These are phyloP conservation scores for Heliocidaris erythrogramma DNA, from an alignment of 35 echinoderm and acorn worm genomes.

Conservation along the genomic window DNA sequence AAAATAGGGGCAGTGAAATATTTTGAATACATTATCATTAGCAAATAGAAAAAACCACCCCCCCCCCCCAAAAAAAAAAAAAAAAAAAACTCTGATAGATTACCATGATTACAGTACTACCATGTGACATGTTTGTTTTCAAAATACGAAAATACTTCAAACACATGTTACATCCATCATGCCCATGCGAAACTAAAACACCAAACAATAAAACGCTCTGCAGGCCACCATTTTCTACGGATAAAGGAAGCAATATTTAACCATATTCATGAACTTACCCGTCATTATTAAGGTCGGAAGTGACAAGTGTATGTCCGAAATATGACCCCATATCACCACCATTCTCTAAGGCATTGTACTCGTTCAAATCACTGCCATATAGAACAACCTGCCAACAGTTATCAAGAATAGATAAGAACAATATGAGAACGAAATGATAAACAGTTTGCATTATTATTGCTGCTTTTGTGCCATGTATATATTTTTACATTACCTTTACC, in stretches of 20 bases:
- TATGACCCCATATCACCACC: slow-evolving; percentile 46
- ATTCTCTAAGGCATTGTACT: slow-evolving; percentile 27
- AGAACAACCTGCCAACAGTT: not conserved
- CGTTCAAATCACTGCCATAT: not conserved
- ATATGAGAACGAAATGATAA: not conserved
- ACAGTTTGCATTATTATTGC: not conserved
- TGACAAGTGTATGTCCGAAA: slow-evolving; percentile 23
- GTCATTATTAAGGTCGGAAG: slow-evolving; percentile 42
- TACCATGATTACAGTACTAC: not conserved
- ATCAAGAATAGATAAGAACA: not conserved
- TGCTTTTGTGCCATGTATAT: too few relatives aligned
- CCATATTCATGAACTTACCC: slow-evolving; percentile 26
- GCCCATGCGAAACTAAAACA: not conserved
- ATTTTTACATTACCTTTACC: too few relatives aligned
- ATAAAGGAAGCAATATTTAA: not conserved
- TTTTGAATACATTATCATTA: not conserved
- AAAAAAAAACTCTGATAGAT: not conserved
- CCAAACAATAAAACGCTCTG: not conserved
- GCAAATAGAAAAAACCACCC: too few relatives aligned
- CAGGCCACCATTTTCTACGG: not conserved
- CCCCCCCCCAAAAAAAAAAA: too few relatives aligned
- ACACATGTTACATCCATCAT: not conserved
- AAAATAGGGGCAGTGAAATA: not conserved
- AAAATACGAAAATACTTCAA: not conserved
- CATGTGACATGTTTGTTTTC: not conserved